Evolutionary conservation across 2,113 vertebrate species (phyloP).

Genomic region (Podarcis raffonei): DNA sequence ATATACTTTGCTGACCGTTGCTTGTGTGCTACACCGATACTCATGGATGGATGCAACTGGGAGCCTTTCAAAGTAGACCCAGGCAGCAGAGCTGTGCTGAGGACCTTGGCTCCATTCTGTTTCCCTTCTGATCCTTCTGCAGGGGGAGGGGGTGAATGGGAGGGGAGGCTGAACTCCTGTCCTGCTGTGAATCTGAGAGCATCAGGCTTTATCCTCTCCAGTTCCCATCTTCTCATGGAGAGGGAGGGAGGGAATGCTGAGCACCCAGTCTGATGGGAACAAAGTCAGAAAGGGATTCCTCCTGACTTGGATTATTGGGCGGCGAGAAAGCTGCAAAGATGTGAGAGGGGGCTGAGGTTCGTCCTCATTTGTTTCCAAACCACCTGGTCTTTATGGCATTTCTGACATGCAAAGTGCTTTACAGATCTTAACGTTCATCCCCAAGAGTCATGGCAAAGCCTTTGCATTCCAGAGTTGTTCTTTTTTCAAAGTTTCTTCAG

Average conservation of each 20-base stretch:
- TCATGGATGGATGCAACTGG: too few relatives aligned
- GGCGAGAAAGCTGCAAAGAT: background rate
- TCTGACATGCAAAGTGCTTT: background rate
- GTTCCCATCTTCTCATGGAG: background rate
- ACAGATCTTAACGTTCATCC: background rate
- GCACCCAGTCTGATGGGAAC: background rate
- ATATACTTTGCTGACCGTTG: background rate
- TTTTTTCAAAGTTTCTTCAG: background rate
- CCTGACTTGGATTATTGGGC: too few relatives aligned
- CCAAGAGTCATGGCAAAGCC: background rate
- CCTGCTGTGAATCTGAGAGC: constrained; percentile 17
- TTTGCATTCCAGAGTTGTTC: background rate
- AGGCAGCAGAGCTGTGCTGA: background rate
- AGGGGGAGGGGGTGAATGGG: background rate
- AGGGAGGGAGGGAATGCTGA: background rate
- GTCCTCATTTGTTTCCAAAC: background rate
- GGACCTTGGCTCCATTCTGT: background rate
- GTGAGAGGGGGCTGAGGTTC: background rate
- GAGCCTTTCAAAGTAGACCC: background rate
- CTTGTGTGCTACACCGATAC: background rate
- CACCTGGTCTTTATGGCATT: background rate
- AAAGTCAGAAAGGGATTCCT: background rate
- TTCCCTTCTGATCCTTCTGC: background rate
- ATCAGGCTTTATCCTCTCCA: background rate
- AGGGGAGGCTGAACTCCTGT: background rate